These are phyloP conservation scores for Eurois occulta DNA, from an alignment of 2,888 invertebrate species.

Conservation along the genomic window DNA sequence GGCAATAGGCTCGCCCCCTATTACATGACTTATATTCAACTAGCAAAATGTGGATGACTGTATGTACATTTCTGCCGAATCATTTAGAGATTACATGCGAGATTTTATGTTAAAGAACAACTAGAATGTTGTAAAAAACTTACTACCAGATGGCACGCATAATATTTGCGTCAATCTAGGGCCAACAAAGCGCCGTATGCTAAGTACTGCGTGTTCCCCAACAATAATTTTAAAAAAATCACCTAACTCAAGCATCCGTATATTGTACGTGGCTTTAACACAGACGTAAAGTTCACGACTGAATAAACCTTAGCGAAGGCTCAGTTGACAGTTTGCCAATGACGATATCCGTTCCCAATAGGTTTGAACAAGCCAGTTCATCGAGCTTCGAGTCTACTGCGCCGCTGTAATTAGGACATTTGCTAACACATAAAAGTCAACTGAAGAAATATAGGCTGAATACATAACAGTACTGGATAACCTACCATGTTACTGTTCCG, in stretches of 20 bases:
- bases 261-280: not conserved
- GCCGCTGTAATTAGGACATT: constrained; percentile 24
- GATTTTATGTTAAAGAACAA: not conserved
- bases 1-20: not conserved
- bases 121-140: not conserved
- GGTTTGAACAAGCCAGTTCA: constrained; percentile 27
- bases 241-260: not conserved
- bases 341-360: constrained; percentile 8
- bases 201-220: not conserved
- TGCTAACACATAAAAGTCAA: not conserved
- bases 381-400: constrained; percentile 10
- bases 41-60: not conserved
- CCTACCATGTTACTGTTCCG: not conserved
- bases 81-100: not conserved
- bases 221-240: not conserved
- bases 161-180: not conserved
- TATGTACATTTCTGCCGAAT: not conserved
- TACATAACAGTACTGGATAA: too few relatives aligned
- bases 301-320: not conserved
- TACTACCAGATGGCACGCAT: not conserved
- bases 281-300: not conserved
- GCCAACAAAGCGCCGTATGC: not conserved
- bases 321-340: constrained; percentile 38
- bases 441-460: not conserved
- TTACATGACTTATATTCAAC: not conserved